Percentiles rank a stretch among this genome's conserved stretches.
phyloP scores from a whole-genome alignment of 2,888 invertebrate genomes.

The Phalangium opilio region DNA sequence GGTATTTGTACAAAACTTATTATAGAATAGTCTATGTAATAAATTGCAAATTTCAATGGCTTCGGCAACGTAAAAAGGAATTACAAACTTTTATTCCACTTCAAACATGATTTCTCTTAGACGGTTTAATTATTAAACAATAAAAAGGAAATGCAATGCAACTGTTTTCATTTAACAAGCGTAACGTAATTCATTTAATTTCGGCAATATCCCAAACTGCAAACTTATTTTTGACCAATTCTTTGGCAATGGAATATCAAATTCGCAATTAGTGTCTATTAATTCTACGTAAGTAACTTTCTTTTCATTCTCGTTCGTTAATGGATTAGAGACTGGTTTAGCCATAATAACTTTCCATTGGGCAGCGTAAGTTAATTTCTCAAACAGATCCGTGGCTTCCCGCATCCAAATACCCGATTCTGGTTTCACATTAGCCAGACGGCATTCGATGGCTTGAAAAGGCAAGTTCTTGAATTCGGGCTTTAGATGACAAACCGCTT shows the following conservation, averaged over 20 bases:
- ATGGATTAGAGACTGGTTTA: constrained; percentile 50
- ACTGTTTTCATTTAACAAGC: too few relatives aligned
- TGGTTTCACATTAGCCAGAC: constrained; percentile 13
- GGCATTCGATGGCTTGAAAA: constrained; percentile 1
- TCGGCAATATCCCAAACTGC: constrained; percentile 31
- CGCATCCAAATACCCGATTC: constrained; percentile 26
- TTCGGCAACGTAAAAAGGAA: too few relatives aligned
- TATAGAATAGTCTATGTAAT: too few relatives aligned
- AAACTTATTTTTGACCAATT: constrained; percentile 43
- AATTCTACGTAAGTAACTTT: constrained; percentile 62
- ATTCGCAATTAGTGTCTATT: constrained; percentile 48
- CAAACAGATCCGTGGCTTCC: constrained; percentile 30
- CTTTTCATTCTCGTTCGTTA: constrained; percentile 39
- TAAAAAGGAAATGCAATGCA: too few relatives aligned
- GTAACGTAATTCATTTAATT: too few relatives aligned
- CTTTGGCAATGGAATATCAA: constrained; percentile 46
- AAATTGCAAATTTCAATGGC: too few relatives aligned
- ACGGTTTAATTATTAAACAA: too few relatives aligned
- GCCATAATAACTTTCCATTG: constrained; percentile 67
- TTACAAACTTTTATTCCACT: too few relatives aligned
- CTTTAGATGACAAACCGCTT: constrained; percentile 14
- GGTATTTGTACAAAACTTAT: too few relatives aligned
- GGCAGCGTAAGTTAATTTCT: constrained; percentile 31
- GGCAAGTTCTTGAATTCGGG: background rate
- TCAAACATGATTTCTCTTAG: too few relatives aligned